Conservation (phyloP, 2,113 vertebrate genomes). For the Euleptes europaea region DNA sequence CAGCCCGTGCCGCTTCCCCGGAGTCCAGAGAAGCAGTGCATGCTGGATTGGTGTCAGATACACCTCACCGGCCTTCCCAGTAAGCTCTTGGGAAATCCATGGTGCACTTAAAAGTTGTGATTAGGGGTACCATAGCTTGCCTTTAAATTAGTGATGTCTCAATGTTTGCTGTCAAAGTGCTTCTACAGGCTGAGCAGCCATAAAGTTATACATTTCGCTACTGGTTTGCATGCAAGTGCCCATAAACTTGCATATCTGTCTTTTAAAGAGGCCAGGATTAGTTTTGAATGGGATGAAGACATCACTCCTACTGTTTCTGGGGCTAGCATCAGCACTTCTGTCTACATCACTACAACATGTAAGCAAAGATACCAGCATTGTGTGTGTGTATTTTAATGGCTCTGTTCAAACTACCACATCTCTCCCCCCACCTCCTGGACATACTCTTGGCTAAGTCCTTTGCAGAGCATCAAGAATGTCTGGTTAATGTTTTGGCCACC, state of each 20-base stretch:
- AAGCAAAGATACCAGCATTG: conserved; percentile 41
- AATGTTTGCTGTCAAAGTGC: not conserved
- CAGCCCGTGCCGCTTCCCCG: too few species aligned
- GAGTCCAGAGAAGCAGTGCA: too few species aligned
- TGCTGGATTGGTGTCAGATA: too few species aligned
- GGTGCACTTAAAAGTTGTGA: fast-evolving
- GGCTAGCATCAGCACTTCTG: conserved; percentile 39
- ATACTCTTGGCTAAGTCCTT: conserved; percentile 56
- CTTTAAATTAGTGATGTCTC: conserved; percentile 36
- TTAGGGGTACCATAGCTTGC: fast-evolving
- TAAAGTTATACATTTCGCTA: conserved; percentile 18
- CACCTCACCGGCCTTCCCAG: too few species aligned
- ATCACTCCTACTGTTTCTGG: conserved; percentile 37
- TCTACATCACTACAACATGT: conserved; percentile 51
- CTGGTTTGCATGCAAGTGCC: conserved; percentile 23
- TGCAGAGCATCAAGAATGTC: conserved; percentile 64
- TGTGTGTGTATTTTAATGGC: conserved; percentile 32
- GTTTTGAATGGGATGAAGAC: conserved; percentile 31
- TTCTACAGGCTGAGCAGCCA: conserved; percentile 14
- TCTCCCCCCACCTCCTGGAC: conserved; percentile 58
- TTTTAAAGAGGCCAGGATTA: conserved; percentile 40
- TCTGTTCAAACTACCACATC: conserved; percentile 68
- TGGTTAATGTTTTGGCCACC: conserved; percentile 73
- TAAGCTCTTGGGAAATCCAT: not conserved
- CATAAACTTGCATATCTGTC: conserved; percentile 29